A percentile compares a stretch with the other conserved stretches of the same genome.
phyloP scores from a whole-genome alignment of 2,113 vertebrate species.

The Pelecanus crispus region DNA sequence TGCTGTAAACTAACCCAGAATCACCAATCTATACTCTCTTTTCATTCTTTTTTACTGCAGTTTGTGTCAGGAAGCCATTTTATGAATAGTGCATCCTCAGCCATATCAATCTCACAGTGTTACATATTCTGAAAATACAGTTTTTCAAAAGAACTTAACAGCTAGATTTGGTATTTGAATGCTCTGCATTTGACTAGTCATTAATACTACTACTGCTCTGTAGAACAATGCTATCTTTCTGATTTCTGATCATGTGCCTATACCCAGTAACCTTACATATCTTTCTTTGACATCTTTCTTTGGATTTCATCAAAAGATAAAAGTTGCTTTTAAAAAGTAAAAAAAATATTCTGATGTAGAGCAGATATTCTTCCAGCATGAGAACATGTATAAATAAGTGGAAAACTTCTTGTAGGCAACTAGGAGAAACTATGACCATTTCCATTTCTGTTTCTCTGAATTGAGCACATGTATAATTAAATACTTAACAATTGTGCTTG shows the following conservation, averaged over 20 bases:
- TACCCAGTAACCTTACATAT: background rate
- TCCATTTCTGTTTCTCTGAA: background rate
- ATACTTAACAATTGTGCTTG: background rate
- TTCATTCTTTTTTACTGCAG: background rate
- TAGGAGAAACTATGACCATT: background rate
- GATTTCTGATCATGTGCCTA: background rate
- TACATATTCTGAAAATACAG: background rate
- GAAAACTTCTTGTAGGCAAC: background rate
- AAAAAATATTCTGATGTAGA: background rate
- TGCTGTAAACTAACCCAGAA: background rate
- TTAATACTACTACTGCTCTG: background rate
- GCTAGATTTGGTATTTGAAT: background rate
- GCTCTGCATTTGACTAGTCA: background rate
- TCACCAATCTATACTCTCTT: background rate
- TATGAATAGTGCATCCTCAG: background rate
- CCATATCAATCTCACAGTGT: background rate
- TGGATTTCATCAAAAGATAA: background rate
- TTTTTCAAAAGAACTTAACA: background rate
- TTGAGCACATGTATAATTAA: background rate
- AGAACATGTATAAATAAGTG: background rate
- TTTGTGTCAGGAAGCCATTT: background rate
- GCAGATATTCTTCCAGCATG: background rate
- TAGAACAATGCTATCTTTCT: background rate
- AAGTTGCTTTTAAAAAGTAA: background rate
- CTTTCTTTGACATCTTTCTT: background rate